Evolutionary conservation across 2,888 invertebrate genomes (phyloP), one percentile per base, ranked within the genome.

Genomic region (Malacosoma neustria): DNA sequence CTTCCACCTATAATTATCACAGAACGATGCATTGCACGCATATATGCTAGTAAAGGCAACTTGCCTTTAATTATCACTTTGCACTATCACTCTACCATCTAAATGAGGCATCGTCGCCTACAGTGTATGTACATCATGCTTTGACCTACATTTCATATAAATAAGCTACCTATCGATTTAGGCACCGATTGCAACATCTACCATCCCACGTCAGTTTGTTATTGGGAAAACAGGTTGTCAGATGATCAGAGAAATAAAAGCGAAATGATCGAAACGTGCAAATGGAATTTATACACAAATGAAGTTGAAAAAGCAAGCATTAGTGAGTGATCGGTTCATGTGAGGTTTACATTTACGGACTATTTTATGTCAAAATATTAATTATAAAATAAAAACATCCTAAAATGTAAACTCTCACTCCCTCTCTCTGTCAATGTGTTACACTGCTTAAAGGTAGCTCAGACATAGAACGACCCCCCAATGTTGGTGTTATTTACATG

Each of bases 121-220:
- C 54, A 50, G 69, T 66, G 68, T 71, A 64, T 44, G 55, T 63
- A 70, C 65, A 69, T 62, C 76, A 76, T 76, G 77, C 76, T 56
- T 54, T 68, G 60, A 60, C 72, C 69, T 68, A 67, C 49, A 62
- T 50, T 57, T 9, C 22, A 61, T 66, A 67, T 71, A 72, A 67
- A 63, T 55, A 68, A 71, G 70, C 69, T 56, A 52, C 58, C 61
- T 67, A 66, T 53, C 47, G 39, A 41, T 54, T 22, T 9, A 9
- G 22, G 22, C 4, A 22, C 22, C 22, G 9, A 7, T 22, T 22
- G 22, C 22, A 22, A 22, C 9, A 9, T 22, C 22, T 22, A 22
- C 22, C 0, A 22, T 7, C 22, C 22, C 22, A 22, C 2, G 9
- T n/a, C n/a, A n/a, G n/a, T n/a, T 22, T 7, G 2, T 22, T 2